Conservation (phyloP, 2,797 vertebrate species). For the Numenius phaeopus region DNA sequence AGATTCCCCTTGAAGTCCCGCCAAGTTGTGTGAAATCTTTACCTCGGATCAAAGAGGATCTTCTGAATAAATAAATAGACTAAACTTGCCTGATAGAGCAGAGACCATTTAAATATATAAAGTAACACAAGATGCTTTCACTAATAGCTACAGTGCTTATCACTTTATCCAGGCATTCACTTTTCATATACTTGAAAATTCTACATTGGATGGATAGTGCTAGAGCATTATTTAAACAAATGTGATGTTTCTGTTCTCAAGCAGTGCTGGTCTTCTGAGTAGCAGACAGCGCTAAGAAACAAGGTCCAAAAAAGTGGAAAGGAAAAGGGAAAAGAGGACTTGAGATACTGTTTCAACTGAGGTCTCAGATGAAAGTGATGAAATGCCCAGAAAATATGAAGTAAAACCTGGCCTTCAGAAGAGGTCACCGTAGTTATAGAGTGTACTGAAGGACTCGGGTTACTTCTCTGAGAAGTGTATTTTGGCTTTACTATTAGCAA, state of each 20-base stretch:
- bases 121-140: background rate
- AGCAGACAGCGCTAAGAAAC: background rate
- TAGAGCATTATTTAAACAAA: background rate
- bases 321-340: background rate
- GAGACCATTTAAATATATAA: background rate
- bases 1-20: background rate
- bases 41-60: background rate
- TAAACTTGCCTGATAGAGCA: background rate
- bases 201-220: background rate
- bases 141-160: background rate
- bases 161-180: background rate
- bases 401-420: background rate
- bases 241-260: background rate
- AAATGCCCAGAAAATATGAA: background rate
- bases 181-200: background rate
- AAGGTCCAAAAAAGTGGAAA: background rate
- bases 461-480: constrained; percentile 13
- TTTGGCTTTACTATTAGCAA: background rate
- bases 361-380: background rate
- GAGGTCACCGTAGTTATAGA: background rate
- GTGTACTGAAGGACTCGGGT: background rate
- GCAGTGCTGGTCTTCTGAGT: background rate
- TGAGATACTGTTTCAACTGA: background rate
- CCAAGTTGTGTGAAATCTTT: background rate
- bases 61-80: background rate